Evolutionary conservation across 2,888 invertebrate genomes (phyloP).

Genomic region (Esperia sulphurella): DNA sequence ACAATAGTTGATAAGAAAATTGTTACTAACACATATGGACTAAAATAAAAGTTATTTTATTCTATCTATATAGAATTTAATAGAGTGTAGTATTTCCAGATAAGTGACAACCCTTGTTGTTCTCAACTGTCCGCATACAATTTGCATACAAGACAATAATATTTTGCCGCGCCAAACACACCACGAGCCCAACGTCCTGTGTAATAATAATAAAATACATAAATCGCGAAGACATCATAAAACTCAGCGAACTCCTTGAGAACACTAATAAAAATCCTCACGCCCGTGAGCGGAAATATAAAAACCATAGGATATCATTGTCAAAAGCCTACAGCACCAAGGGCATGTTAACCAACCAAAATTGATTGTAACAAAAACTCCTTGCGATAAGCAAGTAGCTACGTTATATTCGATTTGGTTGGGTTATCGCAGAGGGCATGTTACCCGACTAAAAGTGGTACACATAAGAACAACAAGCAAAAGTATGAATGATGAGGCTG

Average conservation of each 20-base stretch:
- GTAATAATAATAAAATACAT: conserved; percentile 7
- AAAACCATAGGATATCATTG: conserved; percentile 14
- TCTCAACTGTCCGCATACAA: background rate
- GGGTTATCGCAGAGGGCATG: background rate
- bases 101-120: background rate
- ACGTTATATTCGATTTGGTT: background rate
- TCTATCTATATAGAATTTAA: no score
- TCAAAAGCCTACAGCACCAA: conserved; percentile 17
- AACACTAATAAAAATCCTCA: conserved; percentile 13
- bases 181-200: background rate
- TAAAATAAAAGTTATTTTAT: no score
- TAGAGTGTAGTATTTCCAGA: background rate
- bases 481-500: background rate
- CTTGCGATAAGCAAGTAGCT: background rate
- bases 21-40: no score
- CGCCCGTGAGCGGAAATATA: conserved; percentile 12
- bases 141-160: background rate
- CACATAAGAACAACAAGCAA: background rate
- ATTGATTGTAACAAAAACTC: background rate
- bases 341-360: conserved; percentile 12
- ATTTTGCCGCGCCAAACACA: background rate
- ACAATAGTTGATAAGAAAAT: no score
- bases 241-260: conserved; percentile 6
- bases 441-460: background rate
- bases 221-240: conserved; percentile 3